Evolutionary conservation across 2,888 invertebrate genomes (phyloP).

Genomic region (Charanyca ferruginea): DNA sequence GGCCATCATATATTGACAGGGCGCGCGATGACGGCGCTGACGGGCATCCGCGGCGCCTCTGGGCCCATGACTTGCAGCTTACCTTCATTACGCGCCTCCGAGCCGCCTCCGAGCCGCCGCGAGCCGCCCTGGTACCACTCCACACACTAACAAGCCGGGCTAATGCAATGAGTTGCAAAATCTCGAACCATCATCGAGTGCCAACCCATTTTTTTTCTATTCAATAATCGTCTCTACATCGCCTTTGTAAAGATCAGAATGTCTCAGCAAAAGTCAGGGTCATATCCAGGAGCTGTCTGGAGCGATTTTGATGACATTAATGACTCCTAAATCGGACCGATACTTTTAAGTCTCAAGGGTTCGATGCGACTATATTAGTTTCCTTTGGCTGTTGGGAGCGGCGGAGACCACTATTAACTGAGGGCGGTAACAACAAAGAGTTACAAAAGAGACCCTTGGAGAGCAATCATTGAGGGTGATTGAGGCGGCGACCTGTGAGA

Average conservation of each 20-base stretch:
- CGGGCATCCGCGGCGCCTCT: constrained; percentile 83
- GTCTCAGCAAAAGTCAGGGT: constrained; percentile 52
- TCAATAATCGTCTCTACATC: constrained; percentile 69
- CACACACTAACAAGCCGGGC: constrained; percentile 88
- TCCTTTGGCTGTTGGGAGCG: constrained; percentile 68
- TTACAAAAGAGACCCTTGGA: constrained; percentile 72
- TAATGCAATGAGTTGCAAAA: constrained; percentile 91
- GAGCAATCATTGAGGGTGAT: constrained; percentile 83
- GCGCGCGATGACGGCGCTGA: constrained; percentile 83
- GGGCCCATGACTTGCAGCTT: constrained; percentile 87
- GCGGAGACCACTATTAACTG: constrained; percentile 77
- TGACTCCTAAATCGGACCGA: constrained; percentile 83
- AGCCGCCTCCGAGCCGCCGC: constrained; percentile 69
- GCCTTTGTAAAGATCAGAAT: constrained; percentile 68
- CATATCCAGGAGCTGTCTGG: constrained; percentile 83
- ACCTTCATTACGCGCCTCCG: constrained; percentile 84
- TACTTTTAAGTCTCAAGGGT: constrained; percentile 80
- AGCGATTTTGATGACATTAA: constrained; percentile 88
- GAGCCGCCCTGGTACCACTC: constrained; percentile 62
- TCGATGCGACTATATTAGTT: constrained; percentile 79
- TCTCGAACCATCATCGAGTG: constrained; percentile 67
- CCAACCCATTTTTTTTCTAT: constrained; percentile 62
- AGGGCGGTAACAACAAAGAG: constrained; percentile 85
- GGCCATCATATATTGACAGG: constrained; percentile 87
- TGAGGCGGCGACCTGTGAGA: constrained; percentile 74